These are phyloP conservation scores for Dascillus cervinus DNA, from an alignment of 2,888 invertebrate species.

Conservation along the genomic window DNA sequence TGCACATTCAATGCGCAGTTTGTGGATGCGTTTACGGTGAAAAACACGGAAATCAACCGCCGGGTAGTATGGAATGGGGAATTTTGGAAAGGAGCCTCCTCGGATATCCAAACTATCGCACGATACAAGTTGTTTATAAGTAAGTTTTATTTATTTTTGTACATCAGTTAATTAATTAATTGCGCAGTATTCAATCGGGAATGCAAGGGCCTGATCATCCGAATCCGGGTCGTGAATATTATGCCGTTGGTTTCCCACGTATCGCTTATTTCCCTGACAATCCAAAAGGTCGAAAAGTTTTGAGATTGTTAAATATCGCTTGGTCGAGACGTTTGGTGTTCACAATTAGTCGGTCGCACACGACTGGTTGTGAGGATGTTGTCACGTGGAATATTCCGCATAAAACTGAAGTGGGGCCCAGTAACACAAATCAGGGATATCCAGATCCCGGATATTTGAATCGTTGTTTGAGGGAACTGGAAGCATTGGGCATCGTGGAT, in stretches of 20 bases:
- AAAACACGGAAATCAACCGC: constrained; percentile 71
- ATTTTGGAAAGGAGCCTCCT: constrained; percentile 62
- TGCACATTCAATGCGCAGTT: constrained; percentile 79
- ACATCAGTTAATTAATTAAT: constrained; percentile 6
- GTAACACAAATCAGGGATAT: constrained; percentile 54
- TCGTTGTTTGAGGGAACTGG: constrained; percentile 52
- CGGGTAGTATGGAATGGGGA: constrained; percentile 77
- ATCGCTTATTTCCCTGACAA: constrained; percentile 79
- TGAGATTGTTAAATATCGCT: constrained; percentile 67
- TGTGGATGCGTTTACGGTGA: constrained; percentile 82
- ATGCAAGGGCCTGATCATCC: constrained; percentile 75
- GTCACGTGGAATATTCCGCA: constrained; percentile 91
- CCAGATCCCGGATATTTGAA: constrained; percentile 72
- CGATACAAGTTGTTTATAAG: constrained; percentile 79
- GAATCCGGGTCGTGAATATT: constrained; percentile 75
- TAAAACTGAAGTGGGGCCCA: constrained; percentile 65
- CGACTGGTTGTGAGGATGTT: constrained; percentile 85
- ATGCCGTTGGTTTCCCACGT: constrained; percentile 80
- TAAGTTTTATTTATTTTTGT: constrained; percentile 40
- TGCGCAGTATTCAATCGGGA: constrained; percentile 73
- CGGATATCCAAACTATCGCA: constrained; percentile 58
- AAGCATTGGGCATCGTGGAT: constrained; percentile 50
- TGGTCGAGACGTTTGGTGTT: constrained; percentile 81
- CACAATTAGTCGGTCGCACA: constrained; percentile 78
- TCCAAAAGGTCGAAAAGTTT: constrained; percentile 68